A percentile compares a stretch with the other conserved stretches of the same genome.
These are phyloP conservation scores for Philopedon plagiatum DNA, from an alignment of 2,888 invertebrate species.

Conservation along the genomic window DNA sequence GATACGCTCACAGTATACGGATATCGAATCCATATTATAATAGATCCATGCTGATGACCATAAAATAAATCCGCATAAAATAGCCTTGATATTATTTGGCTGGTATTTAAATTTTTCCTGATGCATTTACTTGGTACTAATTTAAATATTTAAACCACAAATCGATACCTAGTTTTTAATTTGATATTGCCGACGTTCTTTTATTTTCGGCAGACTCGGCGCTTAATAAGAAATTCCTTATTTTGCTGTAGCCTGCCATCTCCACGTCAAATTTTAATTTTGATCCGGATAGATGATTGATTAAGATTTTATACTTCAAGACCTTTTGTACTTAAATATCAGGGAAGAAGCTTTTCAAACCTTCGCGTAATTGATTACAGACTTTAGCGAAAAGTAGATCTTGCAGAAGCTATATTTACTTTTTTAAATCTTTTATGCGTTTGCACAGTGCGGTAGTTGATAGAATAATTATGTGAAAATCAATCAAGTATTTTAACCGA, in stretches of 20 bases:
- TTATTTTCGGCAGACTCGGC: slow-evolving; percentile 40
- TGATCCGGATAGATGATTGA: slow-evolving; percentile 51
- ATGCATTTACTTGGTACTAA: slow-evolving; percentile 7
- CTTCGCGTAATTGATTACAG: slow-evolving; percentile 48
- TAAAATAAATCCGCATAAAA: no score
- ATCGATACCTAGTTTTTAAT: slow-evolving; percentile 47
- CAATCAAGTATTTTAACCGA: neutral
- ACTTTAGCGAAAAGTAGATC: slow-evolving; percentile 45
- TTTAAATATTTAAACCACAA: slow-evolving; percentile 25
- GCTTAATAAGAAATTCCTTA: slow-evolving; percentile 48
- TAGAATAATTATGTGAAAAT: slow-evolving; percentile 3
- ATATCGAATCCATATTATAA: no score
- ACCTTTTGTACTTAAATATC: slow-evolving; percentile 51
- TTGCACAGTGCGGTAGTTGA: slow-evolving; percentile 8
- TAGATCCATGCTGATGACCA: no score
- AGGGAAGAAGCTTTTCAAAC: slow-evolving; percentile 47
- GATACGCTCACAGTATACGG: no score
- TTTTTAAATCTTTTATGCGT: slow-evolving; percentile 18
- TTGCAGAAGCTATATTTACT: slow-evolving; percentile 28
- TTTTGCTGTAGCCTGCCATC: slow-evolving; percentile 43
- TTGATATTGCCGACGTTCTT: slow-evolving; percentile 40
- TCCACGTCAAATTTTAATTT: slow-evolving; percentile 50
- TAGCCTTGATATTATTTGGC: no score
- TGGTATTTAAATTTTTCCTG: neutral
- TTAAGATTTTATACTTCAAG: slow-evolving; percentile 52